Evolutionary conservation across 2,797 vertebrate species (phyloP).

Genomic region (Phataginus tricuspis): DNA sequence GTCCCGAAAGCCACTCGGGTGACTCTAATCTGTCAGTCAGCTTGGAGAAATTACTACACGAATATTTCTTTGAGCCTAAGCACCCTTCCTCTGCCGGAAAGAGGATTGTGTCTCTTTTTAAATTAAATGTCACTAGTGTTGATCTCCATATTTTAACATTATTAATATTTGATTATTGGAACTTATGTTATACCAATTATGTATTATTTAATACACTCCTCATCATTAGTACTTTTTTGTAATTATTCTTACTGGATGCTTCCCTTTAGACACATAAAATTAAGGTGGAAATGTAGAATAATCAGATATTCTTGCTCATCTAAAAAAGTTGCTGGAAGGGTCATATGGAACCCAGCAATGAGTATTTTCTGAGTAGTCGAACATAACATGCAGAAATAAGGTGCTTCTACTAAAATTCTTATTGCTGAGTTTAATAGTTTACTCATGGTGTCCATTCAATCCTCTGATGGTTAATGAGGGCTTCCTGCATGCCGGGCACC

Average conservation of each 20-base stretch:
- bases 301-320: background rate
- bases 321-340: background rate
- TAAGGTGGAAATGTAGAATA: background rate
- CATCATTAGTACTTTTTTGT: background rate
- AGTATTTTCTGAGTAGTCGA: background rate
- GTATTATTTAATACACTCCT: background rate
- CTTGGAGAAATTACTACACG: accelerated
- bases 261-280: background rate
- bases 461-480: background rate
- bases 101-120: background rate
- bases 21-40: background rate
- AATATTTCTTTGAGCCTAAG: background rate
- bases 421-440: background rate
- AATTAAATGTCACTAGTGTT: background rate
- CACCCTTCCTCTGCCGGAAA: background rate
- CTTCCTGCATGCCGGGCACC: background rate
- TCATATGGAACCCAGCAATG: background rate
- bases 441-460: background rate
- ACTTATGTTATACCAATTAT: background rate
- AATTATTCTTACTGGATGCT: background rate
- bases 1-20: background rate
- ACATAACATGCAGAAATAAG: background rate
- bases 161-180: background rate
- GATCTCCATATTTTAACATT: background rate
- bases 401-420: background rate